These are phyloP conservation scores for Aquatica leii DNA, from an alignment of 2,888 invertebrate genomes.

Conservation along the genomic window DNA sequence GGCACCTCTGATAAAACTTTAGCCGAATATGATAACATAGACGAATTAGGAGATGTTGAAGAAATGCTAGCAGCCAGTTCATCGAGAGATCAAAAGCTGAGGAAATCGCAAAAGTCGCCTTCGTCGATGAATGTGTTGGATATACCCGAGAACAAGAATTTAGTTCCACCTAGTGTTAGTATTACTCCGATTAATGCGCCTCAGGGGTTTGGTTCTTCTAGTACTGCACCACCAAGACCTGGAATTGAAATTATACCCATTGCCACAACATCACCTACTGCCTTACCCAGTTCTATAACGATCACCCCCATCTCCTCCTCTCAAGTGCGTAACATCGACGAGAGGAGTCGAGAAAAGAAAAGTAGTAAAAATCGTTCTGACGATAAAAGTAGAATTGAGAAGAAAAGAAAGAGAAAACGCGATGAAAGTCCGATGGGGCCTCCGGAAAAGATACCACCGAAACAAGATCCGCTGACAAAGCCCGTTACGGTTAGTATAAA, in stretches of 20 bases:
- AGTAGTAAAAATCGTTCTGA: slow-evolving; percentile 58
- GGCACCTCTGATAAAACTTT: slow-evolving; percentile 59
- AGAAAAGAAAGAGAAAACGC: slow-evolving; percentile 77
- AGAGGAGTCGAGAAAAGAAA: slow-evolving; percentile 61
- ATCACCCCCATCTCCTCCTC: slow-evolving; percentile 81
- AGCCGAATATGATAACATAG: slow-evolving; percentile 71
- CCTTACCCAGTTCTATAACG: slow-evolving; percentile 81
- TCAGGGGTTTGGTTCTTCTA: slow-evolving; percentile 42
- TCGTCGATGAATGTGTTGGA: slow-evolving; percentile 64
- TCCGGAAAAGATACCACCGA: slow-evolving; percentile 81
- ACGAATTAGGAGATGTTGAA: slow-evolving; percentile 66
- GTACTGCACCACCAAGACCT: slow-evolving; percentile 69
- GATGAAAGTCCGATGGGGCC: slow-evolving; percentile 84
- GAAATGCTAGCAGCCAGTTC: slow-evolving; percentile 60
- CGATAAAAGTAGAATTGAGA: slow-evolving; percentile 67
- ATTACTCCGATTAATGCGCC: slow-evolving; percentile 65
- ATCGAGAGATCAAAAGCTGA: slow-evolving; percentile 62
- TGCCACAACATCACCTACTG: slow-evolving; percentile 68
- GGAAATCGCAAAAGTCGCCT: slow-evolving; percentile 65
- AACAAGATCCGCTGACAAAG: slow-evolving; percentile 75
- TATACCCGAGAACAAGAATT: slow-evolving; percentile 61
- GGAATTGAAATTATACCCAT: slow-evolving; percentile 89
- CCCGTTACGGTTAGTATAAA: slow-evolving; percentile 79
- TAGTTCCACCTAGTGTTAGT: slow-evolving; percentile 69
- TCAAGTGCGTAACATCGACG: slow-evolving; percentile 58